A percentile compares a stretch with the other conserved stretches of the same genome.
Evolutionary conservation across 2,888 invertebrate genomes (phyloP).

Genomic region (Leptarthrus brevirostris): DNA sequence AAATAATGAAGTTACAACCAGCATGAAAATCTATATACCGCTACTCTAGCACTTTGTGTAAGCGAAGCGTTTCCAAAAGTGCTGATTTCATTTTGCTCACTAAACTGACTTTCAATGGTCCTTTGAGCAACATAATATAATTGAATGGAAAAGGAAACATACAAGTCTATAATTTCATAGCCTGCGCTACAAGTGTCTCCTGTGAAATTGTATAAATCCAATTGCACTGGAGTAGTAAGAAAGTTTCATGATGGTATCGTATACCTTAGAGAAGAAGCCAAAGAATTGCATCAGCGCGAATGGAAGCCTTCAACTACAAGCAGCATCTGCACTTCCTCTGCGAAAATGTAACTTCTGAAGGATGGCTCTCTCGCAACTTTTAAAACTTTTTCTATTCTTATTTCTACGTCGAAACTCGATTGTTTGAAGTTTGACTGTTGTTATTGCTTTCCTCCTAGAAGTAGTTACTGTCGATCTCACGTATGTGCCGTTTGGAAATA

Average conservation of each 20-base stretch:
- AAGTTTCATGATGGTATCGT: background rate
- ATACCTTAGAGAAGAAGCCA: background rate
- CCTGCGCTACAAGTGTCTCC: constrained; percentile 7
- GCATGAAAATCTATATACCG: no score
- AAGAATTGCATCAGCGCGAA: background rate
- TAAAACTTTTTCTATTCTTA: constrained; percentile 14
- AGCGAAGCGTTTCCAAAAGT: no score
- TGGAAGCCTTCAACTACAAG: background rate
- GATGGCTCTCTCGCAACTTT: background rate
- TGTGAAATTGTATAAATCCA: constrained; percentile 21
- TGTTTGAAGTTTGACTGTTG: constrained; percentile 2
- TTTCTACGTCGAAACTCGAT: background rate
- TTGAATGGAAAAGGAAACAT: background rate
- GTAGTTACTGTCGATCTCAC: background rate
- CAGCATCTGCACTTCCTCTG: constrained; percentile 8
- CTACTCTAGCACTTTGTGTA: no score
- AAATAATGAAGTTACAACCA: no score
- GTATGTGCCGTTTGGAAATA: background rate
- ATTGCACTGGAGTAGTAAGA: constrained; percentile 16
- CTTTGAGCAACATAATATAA: background rate
- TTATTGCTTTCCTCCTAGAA: background rate
- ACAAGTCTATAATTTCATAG: constrained; percentile 20
- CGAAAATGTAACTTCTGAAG: constrained; percentile 29
- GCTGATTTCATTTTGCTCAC: background rate
- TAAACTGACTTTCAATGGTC: background rate